phyloP scores from a whole-genome alignment of 1,140 invertebrate genomes.

The Panagrolaimus sp. region DNA sequence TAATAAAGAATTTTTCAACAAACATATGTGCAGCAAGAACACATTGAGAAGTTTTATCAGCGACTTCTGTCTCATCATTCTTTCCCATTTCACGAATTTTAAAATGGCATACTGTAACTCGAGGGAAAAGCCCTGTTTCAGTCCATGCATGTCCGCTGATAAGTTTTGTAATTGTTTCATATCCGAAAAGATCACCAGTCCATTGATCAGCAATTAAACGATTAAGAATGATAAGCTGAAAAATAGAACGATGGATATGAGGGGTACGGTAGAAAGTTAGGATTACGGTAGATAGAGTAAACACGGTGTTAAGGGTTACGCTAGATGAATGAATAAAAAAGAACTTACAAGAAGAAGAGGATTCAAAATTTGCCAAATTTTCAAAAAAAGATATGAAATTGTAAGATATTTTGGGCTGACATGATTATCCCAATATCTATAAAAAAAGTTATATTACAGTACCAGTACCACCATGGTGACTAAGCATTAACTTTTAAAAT shows the following conservation, averaged over 20 bases:
- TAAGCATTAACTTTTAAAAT: no score
- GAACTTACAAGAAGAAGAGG: conserved; percentile 5
- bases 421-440: neutral
- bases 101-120: conserved; percentile 53
- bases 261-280: no score
- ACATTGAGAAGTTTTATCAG: conserved; percentile 44
- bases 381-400: neutral
- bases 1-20: conserved; percentile 38
- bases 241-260: no score
- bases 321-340: neutral
- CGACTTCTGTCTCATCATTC: neutral
- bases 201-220: neutral
- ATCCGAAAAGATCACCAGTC: neutral
- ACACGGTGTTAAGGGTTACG: no score
- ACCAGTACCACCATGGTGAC: no score
- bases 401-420: neutral
- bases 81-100: conserved; percentile 20
- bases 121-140: conserved; percentile 47
- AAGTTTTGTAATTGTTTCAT: neutral
- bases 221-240: conserved; percentile 4
- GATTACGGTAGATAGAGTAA: no score
- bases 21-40: conserved; percentile 54
- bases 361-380: neutral
- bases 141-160: conserved; percentile 30
- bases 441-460: no score